Base-by-base conservation (phyloP, 1,140 invertebrate genomes). In the Trachymyrmex septentrionalis region DNA sequence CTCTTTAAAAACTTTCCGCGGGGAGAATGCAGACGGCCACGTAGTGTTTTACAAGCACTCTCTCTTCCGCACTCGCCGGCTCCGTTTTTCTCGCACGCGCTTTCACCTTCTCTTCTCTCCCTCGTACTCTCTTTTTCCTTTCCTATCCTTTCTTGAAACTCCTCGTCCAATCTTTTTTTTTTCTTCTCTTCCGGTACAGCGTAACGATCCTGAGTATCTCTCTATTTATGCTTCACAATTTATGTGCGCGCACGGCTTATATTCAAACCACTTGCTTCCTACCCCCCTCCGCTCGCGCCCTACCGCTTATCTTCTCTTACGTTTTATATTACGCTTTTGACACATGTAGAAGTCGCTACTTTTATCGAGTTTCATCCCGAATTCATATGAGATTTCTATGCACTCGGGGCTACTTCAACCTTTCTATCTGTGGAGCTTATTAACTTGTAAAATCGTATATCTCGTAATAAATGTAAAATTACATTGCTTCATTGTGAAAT, bases 1-100 rank as follows among this genome's bases (percentile, higher is more conserved):
- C 87, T 90, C 71, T 86, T 90, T 88, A 88, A 91, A 90, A 91
- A 91, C 87, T 89, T 89, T 86, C 57, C 21, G 66, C 34, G n/a
- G 77, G 86, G 30, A 27, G 27, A 76, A 80, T 88, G 80, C 63
- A 48, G 27, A 24, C 48, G 48, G 38, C 55, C 63, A 73, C 63
- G 78, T 84, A 84, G 76, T 81, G 71, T 77, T 76, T 87, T 84
- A 84, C 80, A 84, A 84, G 80, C 73, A 78, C 76, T 86, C 44
- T 82, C 67, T 63, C 55, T 82, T 34, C 55, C 44, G 21, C 44
- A 44, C 57, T 48, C 7, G 30, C 30, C 6, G 30, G 19, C 19
- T 76, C 72, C 34, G 66, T 4, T 24, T 38, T 21, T n/a, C 63
- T 24, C 59, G 53, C 73, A 9, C 38, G 30, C 55, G 50, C 71